Conservation (phyloP, 2,797 vertebrate species). For the Argyrosomus regius region DNA sequence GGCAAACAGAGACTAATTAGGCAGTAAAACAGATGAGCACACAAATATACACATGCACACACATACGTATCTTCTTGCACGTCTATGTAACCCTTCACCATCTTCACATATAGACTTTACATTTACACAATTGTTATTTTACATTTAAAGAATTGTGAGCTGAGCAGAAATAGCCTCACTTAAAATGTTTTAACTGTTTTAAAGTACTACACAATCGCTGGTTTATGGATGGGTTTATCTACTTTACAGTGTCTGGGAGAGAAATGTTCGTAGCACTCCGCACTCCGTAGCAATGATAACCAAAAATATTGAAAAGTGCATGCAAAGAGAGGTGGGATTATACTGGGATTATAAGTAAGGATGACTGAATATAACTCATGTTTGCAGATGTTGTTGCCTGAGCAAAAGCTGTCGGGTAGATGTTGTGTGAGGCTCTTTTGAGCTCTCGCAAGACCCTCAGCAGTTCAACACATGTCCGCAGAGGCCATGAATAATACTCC, state of each 20-base stretch:
- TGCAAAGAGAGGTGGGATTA: background rate
- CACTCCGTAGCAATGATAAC: background rate
- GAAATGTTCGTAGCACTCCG: background rate
- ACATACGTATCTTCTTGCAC: background rate
- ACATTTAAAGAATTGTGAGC: background rate
- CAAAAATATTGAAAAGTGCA: background rate
- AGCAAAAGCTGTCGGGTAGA: background rate
- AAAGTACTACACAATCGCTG: no score
- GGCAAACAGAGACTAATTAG: slow-evolving; percentile 72
- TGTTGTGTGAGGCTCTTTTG: background rate
- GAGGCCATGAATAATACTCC: slow-evolving; percentile 44
- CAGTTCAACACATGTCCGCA: background rate
- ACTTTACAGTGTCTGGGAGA: slow-evolving; percentile 3
- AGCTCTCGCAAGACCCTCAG: slow-evolving; percentile 14
- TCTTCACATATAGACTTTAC: background rate
- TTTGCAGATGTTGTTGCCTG: background rate
- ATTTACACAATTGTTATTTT: background rate
- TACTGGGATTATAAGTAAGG: background rate
- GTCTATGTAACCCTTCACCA: background rate
- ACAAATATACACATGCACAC: slow-evolving; percentile 22
- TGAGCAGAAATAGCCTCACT: background rate
- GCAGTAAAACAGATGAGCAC: slow-evolving; percentile 62
- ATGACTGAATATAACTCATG: slow-evolving; percentile 5
- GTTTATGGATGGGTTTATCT: slow-evolving; percentile 11
- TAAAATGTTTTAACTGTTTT: background rate